A percentile compares a stretch with the other conserved stretches of the same genome.
Evolutionary conservation across 2,888 invertebrate species (phyloP).

Genomic region (Amiota minor): DNA sequence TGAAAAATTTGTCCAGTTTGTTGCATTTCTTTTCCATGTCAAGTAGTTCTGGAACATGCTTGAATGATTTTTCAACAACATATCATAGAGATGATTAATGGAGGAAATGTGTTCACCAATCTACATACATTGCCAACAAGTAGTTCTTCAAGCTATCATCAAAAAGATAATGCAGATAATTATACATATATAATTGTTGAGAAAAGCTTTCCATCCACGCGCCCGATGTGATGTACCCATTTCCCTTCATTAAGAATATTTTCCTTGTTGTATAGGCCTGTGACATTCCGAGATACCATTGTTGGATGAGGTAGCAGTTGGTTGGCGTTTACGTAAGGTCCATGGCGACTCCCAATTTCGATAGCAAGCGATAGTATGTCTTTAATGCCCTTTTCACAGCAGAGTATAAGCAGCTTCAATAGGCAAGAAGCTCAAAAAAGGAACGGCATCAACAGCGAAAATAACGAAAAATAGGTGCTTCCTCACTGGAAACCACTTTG

Average conservation of each 20-base stretch:
- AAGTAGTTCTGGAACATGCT: not conserved
- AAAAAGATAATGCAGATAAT: not conserved
- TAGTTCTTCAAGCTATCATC: not conserved
- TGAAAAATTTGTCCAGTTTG: not conserved
- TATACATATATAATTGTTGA: not conserved
- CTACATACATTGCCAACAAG: not conserved
- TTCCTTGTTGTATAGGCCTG: not conserved
- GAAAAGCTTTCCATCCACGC: not conserved
- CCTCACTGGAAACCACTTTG: no score
- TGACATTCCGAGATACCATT: not conserved
- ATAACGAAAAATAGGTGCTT: no score
- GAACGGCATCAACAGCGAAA: no score
- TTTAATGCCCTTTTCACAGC: not conserved
- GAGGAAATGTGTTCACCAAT: not conserved
- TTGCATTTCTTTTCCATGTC: constrained; percentile 2
- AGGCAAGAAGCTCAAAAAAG: no score
- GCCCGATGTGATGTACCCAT: not conserved
- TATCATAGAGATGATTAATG: not conserved
- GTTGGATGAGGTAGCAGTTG: not conserved
- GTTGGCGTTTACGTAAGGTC: not conserved
- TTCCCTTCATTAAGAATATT: not conserved
- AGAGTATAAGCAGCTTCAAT: no score
- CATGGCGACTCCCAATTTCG: not conserved
- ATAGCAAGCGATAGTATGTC: not conserved
- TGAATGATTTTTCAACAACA: constrained; percentile 5